These are phyloP conservation scores for Trileptium ribeirensis DNA, from an alignment of 2,888 invertebrate species.

Conservation along the genomic window DNA sequence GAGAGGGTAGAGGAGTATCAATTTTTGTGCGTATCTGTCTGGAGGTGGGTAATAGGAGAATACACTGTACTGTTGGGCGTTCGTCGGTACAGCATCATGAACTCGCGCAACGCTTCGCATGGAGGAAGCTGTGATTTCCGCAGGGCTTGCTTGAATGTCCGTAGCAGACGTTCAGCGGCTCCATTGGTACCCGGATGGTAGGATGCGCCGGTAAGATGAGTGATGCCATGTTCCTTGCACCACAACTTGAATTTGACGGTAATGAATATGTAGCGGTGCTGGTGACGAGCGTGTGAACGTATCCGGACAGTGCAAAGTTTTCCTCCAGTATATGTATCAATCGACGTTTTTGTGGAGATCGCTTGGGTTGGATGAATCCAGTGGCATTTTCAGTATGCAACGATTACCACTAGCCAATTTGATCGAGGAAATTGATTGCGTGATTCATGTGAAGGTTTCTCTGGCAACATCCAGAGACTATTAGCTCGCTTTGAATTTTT, in stretches of 20 bases:
- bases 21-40: slow-evolving; percentile 22
- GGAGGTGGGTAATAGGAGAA: slow-evolving; percentile 23
- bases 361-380: slow-evolving; percentile 11
- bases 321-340: slow-evolving; percentile 30
- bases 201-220: slow-evolving; percentile 31
- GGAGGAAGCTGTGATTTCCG: slow-evolving; percentile 26
- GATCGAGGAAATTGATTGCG: slow-evolving; percentile 35
- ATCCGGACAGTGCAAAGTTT: slow-evolving; percentile 35
- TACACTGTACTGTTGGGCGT: slow-evolving; percentile 16
- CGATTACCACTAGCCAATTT: slow-evolving; percentile 10
- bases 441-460: slow-evolving; percentile 42
- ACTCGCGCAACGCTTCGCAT: slow-evolving; percentile 26
- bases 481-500: slow-evolving; percentile 29
- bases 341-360: slow-evolving; percentile 25
- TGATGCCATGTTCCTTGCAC: neutral
- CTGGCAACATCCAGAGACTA: slow-evolving; percentile 41
- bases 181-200: slow-evolving; percentile 37
- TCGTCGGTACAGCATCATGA: slow-evolving; percentile 25
- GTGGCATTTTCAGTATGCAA: neutral
- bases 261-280: slow-evolving; percentile 38
- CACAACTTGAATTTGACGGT: neutral
- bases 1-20: neutral
- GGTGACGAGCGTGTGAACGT: slow-evolving; percentile 34
- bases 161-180: slow-evolving; percentile 21
- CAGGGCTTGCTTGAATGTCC: slow-evolving; percentile 35